Conservation (phyloP, 2,797 vertebrate species). For the Heliangelus exortis region DNA sequence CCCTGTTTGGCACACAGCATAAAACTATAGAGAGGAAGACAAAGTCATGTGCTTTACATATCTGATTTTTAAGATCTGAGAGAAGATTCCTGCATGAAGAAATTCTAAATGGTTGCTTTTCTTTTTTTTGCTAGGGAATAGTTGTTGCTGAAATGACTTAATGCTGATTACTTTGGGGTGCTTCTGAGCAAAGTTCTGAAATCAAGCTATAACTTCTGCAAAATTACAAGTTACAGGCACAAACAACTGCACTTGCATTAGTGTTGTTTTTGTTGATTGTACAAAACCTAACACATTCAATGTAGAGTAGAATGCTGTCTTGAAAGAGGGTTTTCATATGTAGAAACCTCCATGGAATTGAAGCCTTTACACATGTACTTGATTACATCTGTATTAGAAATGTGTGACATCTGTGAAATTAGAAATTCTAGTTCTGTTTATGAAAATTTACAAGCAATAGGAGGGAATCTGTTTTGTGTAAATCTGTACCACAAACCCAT, state of each 20-base stretch:
- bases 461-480: background rate
- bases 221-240: background rate
- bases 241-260: background rate
- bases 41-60: background rate
- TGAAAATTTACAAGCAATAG: background rate
- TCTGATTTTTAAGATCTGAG: background rate
- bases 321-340: background rate
- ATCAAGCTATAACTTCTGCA: background rate
- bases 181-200: background rate
- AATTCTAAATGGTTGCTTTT: background rate
- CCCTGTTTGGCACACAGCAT: background rate
- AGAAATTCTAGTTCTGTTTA: background rate
- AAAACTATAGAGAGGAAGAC: background rate
- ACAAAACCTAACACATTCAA: background rate
- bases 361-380: background rate
- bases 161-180: background rate
- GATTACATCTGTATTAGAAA: background rate
- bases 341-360: background rate
- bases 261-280: background rate
- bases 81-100: background rate
- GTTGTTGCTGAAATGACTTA: background rate
- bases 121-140: background rate
- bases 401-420: background rate
- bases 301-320: background rate
- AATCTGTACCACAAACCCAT: background rate